Evolutionary conservation across 2,888 invertebrate species (phyloP).

Genomic region (Notodonta ziczac): DNA sequence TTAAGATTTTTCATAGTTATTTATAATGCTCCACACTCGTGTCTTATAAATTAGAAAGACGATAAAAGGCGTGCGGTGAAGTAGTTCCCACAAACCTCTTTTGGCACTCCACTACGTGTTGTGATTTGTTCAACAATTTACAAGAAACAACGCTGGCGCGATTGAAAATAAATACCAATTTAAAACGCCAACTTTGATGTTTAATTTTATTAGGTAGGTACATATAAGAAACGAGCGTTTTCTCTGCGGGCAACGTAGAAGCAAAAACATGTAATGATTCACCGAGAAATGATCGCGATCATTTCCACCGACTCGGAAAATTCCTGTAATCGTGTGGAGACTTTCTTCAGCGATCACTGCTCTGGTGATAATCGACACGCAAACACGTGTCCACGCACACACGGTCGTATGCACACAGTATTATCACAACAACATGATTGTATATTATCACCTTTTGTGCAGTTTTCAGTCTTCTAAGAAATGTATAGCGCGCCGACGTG

Average conservation of each 20-base stretch:
- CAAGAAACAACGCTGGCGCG: conserved; percentile 18
- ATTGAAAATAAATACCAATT: conserved; percentile 30
- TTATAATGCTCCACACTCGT: conserved; percentile 22
- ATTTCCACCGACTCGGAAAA: conserved; percentile 81
- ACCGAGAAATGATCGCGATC: conserved; percentile 75
- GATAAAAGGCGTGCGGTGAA: conserved; percentile 9
- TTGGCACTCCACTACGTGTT: conserved; percentile 30
- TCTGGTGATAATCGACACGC: conserved; percentile 59
- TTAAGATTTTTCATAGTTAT: conserved; percentile 32
- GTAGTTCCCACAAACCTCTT: conserved; percentile 23
- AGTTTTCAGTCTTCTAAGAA: conserved; percentile 12
- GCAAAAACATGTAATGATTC: conserved; percentile 78
- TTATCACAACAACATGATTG: conserved; percentile 9
- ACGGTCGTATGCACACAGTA: conserved; percentile 16
- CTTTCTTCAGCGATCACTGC: conserved; percentile 73
- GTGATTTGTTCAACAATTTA: conserved; percentile 24
- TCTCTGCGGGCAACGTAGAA: conserved; percentile 56
- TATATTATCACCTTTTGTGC: not conserved
- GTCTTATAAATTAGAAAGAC: conserved; percentile 24
- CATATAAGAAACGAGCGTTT: conserved; percentile 51
- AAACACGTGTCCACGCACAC: conserved; percentile 45
- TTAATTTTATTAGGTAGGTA: conserved; percentile 42
- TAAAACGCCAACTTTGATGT: conserved; percentile 41
- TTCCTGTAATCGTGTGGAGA: conserved; percentile 76
- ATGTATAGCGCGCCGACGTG: conserved; percentile 17